Evolutionary conservation across 2,888 invertebrate species (phyloP).

Genomic region (Orthonychiurus folsomi): DNA sequence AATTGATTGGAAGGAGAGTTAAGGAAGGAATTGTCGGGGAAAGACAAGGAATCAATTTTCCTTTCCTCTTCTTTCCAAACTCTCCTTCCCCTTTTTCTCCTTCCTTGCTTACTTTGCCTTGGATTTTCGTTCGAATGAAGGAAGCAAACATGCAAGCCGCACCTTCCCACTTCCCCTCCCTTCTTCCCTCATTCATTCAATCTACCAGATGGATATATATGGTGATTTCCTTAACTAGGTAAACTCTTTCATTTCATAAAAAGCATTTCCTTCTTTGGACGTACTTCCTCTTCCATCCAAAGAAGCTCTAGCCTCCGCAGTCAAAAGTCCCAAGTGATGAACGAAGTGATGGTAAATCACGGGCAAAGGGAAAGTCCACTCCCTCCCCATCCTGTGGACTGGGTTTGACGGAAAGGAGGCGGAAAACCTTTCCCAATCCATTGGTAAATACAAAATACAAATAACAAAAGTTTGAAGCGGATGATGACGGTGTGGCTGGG

Average conservation of each 20-base stretch:
- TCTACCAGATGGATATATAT: not conserved
- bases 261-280: not conserved
- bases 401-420: no score
- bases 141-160: no score
- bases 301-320: not conserved
- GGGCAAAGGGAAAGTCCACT: not conserved
- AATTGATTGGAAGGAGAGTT: constrained; percentile 14
- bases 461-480: not conserved
- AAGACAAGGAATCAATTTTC: constrained; percentile 23
- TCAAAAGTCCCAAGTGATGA: not conserved
- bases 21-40: constrained; percentile 3
- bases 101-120: no score
- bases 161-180: not conserved
- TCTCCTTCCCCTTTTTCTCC: not conserved
- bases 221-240: not conserved
- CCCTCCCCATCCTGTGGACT: no score
- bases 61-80: not conserved
- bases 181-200: not conserved
- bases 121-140: no score
- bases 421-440: not conserved
- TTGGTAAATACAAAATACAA: not conserved
- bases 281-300: not conserved
- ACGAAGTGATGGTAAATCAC: not conserved
- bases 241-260: constrained; percentile 1
- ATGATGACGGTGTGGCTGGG: not conserved